Base-by-base conservation (phyloP, 2,888 invertebrate genomes). In the Agelastica alni region DNA sequence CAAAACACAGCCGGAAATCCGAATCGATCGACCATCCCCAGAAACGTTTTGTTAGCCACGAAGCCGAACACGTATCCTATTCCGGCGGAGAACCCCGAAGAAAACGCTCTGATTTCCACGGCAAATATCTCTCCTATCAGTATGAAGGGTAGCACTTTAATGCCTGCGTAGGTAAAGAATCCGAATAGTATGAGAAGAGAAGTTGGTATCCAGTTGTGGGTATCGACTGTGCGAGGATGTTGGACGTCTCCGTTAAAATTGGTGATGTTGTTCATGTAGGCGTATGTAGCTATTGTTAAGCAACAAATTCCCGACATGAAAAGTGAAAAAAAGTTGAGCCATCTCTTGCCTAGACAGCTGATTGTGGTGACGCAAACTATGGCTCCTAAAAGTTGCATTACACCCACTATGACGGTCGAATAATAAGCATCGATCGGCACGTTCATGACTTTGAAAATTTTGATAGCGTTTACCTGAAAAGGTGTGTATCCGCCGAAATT, bases 41-140 rank as follows among this genome's bases (percentile, higher is more conserved):
- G 78, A 68, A 87, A 91, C 48, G 85, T 76, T 72, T 91, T 91
- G 69, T 91, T 91, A 1, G 89, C 80, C 2, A 86, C 72, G 64
- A 91, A 92, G 0, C 85, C 85, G 65, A 91, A 87, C 18, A 91
- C 78, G 70, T 91, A 92, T 2, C 89, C 89, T 1, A 85, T 78
- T 0, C 86, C 89, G 12, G 88, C 85, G 0, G 88, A 83, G 2
- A 88, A 75, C 0, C 91, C 91, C 0, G 88, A 86, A 0, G 88
- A 89, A 0, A 83, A 83, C 1, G 88, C 85, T 17, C 91, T 79
- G 0, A 86, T 85, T 54, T 84, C 83, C 0, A 84, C 82, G 18
- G 86, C 84, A 69, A 83, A 88, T 56, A 90, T 87, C 77, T 92
- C 91, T 5, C 90, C 90, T 31, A 88, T 86, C 7, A 91, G 78